Percentiles rank a stretch among this genome's conserved stretches.
phyloP scores from a whole-genome alignment of 1,140 invertebrate genomes.

The Zophobas atratus region DNA sequence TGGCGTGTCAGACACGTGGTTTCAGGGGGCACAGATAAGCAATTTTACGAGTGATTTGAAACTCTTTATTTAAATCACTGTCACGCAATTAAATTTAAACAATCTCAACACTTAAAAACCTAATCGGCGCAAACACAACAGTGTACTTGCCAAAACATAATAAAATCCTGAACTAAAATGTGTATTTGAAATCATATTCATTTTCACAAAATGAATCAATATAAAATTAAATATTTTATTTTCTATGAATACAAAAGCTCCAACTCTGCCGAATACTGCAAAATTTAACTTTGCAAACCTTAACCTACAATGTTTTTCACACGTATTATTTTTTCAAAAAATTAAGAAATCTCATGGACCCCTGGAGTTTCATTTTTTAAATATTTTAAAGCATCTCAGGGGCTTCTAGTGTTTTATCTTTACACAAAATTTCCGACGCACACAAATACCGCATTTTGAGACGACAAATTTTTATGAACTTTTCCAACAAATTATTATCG shows the following conservation, averaged over 20 bases:
- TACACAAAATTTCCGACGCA: too few species aligned
- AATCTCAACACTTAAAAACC: conserved; percentile 42
- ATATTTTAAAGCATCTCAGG: too few species aligned
- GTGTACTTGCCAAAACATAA: conserved; percentile 33
- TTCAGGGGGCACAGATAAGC: too few species aligned
- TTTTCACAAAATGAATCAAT: conserved; percentile 20
- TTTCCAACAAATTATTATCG: too few species aligned
- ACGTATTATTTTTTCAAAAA: too few species aligned
- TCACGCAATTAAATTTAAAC: conserved; percentile 39
- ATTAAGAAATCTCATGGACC: too few species aligned
- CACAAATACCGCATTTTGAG: too few species aligned
- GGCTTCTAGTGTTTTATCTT: too few species aligned
- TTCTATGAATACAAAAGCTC: conserved; percentile 24
- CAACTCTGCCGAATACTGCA: background rate
- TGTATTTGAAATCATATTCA: background rate
- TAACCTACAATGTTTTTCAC: background rate
- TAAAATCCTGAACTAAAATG: background rate
- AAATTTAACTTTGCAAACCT: background rate
- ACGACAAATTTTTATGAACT: too few species aligned
- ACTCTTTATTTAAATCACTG: conserved; percentile 35
- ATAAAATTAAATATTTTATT: conserved; percentile 36
- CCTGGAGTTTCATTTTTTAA: too few species aligned
- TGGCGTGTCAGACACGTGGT: too few species aligned
- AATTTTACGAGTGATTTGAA: too few species aligned
- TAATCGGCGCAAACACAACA: conserved; percentile 27